Evolutionary conservation across 2,113 vertebrate genomes (phyloP).

Genomic region (Atrichornis clamosus): DNA sequence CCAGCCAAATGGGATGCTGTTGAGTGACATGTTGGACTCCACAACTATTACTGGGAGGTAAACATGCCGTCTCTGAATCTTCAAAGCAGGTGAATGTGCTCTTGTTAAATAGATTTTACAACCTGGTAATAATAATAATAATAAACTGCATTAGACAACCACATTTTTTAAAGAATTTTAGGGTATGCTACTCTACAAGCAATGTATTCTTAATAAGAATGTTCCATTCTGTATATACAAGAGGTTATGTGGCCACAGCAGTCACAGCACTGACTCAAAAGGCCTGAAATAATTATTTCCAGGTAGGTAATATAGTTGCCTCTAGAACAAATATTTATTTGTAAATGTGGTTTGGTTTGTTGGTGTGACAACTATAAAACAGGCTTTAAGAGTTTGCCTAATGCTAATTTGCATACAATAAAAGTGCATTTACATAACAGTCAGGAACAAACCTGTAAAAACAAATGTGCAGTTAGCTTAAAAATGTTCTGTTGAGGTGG

Average conservation of each 20-base stretch:
- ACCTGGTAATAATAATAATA: not conserved
- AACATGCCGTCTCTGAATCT: not conserved
- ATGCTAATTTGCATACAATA: conserved; percentile 27
- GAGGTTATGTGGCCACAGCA: not conserved
- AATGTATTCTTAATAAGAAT: not conserved
- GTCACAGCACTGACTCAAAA: not conserved
- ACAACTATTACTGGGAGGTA: not conserved
- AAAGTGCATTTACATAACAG: conserved; percentile 19
- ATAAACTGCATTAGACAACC: not conserved
- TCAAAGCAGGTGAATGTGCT: not conserved
- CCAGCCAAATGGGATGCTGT: not conserved
- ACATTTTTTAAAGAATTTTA: not conserved
- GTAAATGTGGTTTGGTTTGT: not conserved
- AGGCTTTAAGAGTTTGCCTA: not conserved
- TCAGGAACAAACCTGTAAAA: not conserved
- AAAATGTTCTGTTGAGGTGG: not conserved
- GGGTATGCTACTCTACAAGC: not conserved
- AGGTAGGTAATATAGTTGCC: not conserved
- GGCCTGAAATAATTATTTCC: not conserved
- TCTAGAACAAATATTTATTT: conserved; percentile 29
- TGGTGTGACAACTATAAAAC: not conserved
- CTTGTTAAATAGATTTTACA: not conserved
- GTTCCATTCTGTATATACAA: not conserved
- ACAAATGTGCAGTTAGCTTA: not conserved
- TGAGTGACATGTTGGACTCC: not conserved